Percentiles rank a stretch among this genome's conserved stretches.
Conservation (phyloP, 2,113 vertebrate species). For the Tympanuchus pallidicinctus region DNA sequence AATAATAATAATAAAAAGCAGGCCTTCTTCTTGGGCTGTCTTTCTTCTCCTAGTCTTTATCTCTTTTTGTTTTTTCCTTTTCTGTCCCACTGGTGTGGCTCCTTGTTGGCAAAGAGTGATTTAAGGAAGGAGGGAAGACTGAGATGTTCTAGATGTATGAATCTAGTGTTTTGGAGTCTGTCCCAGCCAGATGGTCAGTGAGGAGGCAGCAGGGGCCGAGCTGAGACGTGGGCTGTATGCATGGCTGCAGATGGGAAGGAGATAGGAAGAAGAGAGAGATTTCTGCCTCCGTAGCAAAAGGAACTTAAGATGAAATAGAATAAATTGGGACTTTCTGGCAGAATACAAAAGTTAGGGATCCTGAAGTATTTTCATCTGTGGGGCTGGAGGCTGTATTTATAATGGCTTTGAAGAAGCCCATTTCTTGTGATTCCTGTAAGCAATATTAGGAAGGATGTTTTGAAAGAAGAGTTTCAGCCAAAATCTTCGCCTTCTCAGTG, state of each 20-base stretch:
- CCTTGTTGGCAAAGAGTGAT: background rate
- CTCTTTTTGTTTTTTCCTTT: background rate
- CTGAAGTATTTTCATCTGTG: background rate
- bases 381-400: background rate
- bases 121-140: background rate
- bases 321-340: background rate
- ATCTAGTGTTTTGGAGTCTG: background rate
- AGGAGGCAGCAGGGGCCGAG: background rate
- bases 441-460: background rate
- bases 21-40: background rate
- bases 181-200: background rate
- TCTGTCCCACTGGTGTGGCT: background rate
- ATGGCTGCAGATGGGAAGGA: background rate
- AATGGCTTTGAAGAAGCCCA: background rate
- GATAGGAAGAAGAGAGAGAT: background rate
- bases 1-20: background rate
- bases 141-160: background rate
- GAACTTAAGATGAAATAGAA: background rate
- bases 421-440: background rate
- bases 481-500: background rate
- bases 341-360: background rate
- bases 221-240: rapidly evolving
- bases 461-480: background rate
- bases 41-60: background rate
- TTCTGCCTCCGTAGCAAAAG: background rate